Percentiles rank a stretch among this genome's conserved stretches.
phyloP scores from a whole-genome alignment of 2,888 invertebrate species.

The Machimus rusticus region DNA sequence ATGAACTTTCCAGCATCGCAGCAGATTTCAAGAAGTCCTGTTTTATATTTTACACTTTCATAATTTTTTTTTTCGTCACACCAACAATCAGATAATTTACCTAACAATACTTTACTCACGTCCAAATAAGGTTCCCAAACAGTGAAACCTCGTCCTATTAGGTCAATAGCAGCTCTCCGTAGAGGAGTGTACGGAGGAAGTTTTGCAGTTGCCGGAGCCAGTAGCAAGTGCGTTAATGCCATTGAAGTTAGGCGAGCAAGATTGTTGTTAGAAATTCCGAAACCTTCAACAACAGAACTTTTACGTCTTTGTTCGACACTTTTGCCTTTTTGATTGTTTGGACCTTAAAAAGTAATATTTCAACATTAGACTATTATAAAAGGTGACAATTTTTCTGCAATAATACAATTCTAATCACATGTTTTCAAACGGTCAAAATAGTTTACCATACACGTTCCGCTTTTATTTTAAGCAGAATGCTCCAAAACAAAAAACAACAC shows the following conservation, averaged over 20 bases:
- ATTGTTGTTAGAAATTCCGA: conserved; percentile 86
- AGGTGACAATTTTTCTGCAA: no score
- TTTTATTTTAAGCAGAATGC: not conserved
- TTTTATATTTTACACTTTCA: not conserved
- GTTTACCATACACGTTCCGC: no score
- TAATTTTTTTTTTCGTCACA: conserved; percentile 16
- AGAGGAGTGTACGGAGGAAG: conserved; percentile 93
- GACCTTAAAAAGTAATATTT: conserved; percentile 25
- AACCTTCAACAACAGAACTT: conserved; percentile 85
- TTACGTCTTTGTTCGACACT: conserved; percentile 67
- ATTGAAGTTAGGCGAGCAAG: conserved; percentile 91
- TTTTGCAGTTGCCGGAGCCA: conserved; percentile 83
- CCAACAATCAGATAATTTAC: not conserved
- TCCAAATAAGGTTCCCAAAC: conserved; percentile 99
- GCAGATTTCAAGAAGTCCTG: conserved; percentile 89
- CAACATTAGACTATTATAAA: not conserved
- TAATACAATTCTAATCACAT: no score
- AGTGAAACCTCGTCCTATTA: conserved; percentile 95
- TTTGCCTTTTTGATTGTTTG: conserved; percentile 40
- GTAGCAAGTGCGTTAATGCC: conserved; percentile 90
- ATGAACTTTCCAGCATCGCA: conserved; percentile 90
- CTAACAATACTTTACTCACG: conserved; percentile 80
- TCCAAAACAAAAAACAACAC: no score
- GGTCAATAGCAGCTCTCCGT: conserved; percentile 94
- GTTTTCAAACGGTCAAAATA: no score